Conservation (phyloP, 2,888 invertebrate genomes). For the Mythimna vitellina region DNA sequence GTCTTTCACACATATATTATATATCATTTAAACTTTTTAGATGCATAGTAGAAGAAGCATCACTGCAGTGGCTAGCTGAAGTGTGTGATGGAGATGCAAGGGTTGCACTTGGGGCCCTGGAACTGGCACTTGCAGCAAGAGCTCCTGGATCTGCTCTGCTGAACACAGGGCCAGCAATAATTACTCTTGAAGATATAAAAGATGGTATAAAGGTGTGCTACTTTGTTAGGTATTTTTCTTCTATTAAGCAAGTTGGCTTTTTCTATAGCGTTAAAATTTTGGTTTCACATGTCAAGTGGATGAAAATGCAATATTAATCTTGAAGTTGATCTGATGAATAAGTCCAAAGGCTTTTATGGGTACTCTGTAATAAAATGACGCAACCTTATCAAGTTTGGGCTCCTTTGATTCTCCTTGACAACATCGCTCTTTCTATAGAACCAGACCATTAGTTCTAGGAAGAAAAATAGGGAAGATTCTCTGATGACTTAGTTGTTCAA, state of each 20-base stretch:
- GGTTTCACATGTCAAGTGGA: too few species aligned
- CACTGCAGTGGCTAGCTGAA: constrained; percentile 93
- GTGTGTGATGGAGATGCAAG: constrained; percentile 96
- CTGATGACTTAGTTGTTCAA: too few species aligned
- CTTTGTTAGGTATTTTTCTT: background rate
- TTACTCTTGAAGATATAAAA: constrained; percentile 92
- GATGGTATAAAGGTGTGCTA: constrained; percentile 92
- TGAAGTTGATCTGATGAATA: too few species aligned
- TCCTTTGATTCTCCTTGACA: too few species aligned
- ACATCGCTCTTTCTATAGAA: too few species aligned
- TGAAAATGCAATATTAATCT: too few species aligned
- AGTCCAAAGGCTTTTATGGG: too few species aligned
- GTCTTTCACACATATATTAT: background rate
- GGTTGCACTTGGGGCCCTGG: constrained; percentile 94
- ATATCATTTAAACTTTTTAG: constrained; percentile 62
- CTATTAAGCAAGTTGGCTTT: background rate
- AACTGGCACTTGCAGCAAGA: constrained; percentile 92
- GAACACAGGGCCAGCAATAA: constrained; percentile 78
- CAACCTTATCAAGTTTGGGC: too few species aligned
- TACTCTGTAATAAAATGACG: too few species aligned
- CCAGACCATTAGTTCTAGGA: too few species aligned
- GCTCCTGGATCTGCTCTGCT: constrained; percentile 71
- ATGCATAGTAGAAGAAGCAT: constrained; percentile 88
- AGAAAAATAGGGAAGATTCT: too few species aligned
- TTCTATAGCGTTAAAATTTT: too few species aligned